Conservation (phyloP, 2,888 invertebrate species). For the Matsumyia berberina region DNA sequence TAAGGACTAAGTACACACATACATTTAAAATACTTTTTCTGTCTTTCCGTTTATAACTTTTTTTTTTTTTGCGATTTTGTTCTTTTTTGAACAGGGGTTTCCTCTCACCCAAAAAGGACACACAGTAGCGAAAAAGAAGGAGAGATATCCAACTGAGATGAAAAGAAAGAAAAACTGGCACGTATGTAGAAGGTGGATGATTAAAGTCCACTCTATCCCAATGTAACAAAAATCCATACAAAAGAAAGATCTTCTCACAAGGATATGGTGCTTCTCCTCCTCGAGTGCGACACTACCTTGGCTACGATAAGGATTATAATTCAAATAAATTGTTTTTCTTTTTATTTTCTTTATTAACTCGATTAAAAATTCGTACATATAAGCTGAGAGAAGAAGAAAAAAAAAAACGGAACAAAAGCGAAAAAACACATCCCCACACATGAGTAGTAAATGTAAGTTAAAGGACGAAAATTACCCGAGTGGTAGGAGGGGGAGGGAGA, state of each 20-base stretch:
- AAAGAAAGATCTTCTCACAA: not conserved
- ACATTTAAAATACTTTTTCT: slow-evolving; percentile 23
- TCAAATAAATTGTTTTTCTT: slow-evolving; percentile 34
- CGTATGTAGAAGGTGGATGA: slow-evolving; percentile 5
- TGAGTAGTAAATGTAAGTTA: slow-evolving; percentile 27
- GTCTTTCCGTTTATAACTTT: not conserved
- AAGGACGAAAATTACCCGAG: slow-evolving; percentile 24
- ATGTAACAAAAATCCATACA: not conserved
- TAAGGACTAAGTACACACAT: slow-evolving; percentile 7
- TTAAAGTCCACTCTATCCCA: slow-evolving; percentile 40
- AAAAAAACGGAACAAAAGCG: not conserved
- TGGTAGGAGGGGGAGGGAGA: not conserved
- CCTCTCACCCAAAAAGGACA: not conserved
- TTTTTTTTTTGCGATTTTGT: not conserved
- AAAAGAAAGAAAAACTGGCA: not conserved
- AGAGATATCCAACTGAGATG: not conserved
- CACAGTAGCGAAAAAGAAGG: not conserved
- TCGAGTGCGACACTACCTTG: too few relatives aligned
- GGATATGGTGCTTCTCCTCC: not conserved
- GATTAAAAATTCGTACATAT: slow-evolving; percentile 53
- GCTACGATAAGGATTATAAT: slow-evolving; percentile 49
- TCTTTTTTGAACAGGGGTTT: not conserved
- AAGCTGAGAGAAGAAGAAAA: not conserved
- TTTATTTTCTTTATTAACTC: slow-evolving; percentile 38
- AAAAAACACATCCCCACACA: not conserved